phyloP scores from a whole-genome alignment of 2,888 invertebrate species.

The Proisotoma minuta region DNA sequence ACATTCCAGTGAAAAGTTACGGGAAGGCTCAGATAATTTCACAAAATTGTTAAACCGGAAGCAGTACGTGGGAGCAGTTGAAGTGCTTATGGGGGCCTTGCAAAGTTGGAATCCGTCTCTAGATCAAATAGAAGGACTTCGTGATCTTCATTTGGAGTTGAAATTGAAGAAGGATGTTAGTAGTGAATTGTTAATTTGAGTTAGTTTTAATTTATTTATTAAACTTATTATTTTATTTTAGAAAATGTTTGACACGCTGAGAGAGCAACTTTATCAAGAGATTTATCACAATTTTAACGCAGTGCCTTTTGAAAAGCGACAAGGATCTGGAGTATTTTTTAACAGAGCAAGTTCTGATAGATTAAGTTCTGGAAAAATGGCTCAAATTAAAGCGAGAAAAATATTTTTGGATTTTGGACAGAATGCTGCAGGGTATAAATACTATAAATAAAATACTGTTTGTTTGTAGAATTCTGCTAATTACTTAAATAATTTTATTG shows the following conservation, averaged over 20 bases:
- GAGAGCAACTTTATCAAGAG: slow-evolving; percentile 67
- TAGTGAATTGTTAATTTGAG: slow-evolving; percentile 7
- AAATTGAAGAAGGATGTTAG: slow-evolving; percentile 62
- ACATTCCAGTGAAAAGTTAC: slow-evolving; percentile 64
- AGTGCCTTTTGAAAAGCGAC: slow-evolving; percentile 57
- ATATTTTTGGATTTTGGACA: slow-evolving; percentile 55
- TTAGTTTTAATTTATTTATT: slow-evolving; percentile 3
- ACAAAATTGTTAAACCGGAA: slow-evolving; percentile 64
- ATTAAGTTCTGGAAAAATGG: slow-evolving; percentile 55
- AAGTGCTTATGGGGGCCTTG: slow-evolving; percentile 67
- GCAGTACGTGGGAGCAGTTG: slow-evolving; percentile 80
- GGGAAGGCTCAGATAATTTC: slow-evolving; percentile 67
- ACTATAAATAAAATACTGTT: not conserved
- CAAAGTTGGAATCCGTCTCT: slow-evolving; percentile 66
- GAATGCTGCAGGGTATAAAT: too few relatives aligned
- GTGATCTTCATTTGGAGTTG: slow-evolving; percentile 71
- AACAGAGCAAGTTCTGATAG: slow-evolving; percentile 57
- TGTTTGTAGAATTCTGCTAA: too few relatives aligned
- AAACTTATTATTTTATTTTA: slow-evolving; percentile 49
- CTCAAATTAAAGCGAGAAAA: slow-evolving; percentile 56
- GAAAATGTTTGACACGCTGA: slow-evolving; percentile 64
- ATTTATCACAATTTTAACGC: slow-evolving; percentile 62
- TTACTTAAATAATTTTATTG: too few relatives aligned
- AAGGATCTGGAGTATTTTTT: slow-evolving; percentile 58
- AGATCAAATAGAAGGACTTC: slow-evolving; percentile 75